Evolutionary conservation across 2,888 invertebrate genomes (phyloP), one percentile per base, ranked within the genome.

Genomic region (Drosophila gaucha): DNA sequence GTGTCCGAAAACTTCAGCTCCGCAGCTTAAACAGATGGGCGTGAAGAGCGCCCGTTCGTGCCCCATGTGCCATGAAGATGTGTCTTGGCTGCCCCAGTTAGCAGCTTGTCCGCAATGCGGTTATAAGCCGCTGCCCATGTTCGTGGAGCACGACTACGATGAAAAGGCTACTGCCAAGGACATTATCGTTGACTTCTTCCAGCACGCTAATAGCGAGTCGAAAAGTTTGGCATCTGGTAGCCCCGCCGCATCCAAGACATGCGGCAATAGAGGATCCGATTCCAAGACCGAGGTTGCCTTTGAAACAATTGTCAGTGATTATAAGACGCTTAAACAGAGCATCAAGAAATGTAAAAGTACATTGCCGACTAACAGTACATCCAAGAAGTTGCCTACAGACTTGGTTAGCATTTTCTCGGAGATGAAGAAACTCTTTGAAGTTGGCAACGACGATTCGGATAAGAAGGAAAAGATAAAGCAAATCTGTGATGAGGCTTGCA

Each of bases 51-150:
- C 10, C 0, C 58, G 70, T 14, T 47, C 24, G 10, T 91, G 91
- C 49, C 79, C 89, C 0, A 69, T 91, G 14, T 91, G 91, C 52
- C 80, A 87, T 6, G 87, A 78, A 63, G 89, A 91, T 35, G 80
- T 91, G 2, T 78, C 87, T 0, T 91, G 89, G 89, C 51, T 93
- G 57, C 90, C 91, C 20, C 91, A 92, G 75, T 90, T 93, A 80
- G 91, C 92, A 3, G 89, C 92, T 0, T 90, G 91, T 54, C 90
- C 90, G 0, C 86, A 89, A 46, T 91, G 91, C 60, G 88, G 90
- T 31, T 90, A 90, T 66, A 90, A 90, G 39, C 86, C 88, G 0
- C 59, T 89, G 22, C 90, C 91, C 0, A 56, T 72, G 16, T 74
- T 80, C 18, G 64, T 65, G n/a, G 83, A 90, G 30, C 83, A 72